phyloP scores from a whole-genome alignment of 2,113 vertebrate genomes.

The Choloepus hoffmanni region DNA sequence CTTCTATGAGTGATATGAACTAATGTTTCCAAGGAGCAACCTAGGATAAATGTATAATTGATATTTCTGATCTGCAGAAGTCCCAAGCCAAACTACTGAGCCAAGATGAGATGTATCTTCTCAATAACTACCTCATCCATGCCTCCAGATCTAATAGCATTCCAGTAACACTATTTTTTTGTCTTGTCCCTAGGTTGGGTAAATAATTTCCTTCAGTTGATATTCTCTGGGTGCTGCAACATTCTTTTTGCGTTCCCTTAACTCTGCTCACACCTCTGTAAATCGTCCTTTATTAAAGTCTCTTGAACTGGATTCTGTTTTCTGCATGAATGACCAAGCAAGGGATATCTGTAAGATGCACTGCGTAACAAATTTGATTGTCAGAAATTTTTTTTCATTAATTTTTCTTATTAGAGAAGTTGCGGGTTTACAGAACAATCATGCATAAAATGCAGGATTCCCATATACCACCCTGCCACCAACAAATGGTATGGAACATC shows the following conservation, averaged over 20 bases:
- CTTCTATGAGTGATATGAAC: background rate
- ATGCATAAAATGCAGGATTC: too few relatives aligned
- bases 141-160: background rate
- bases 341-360: background rate
- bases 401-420: background rate
- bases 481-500: too few relatives aligned
- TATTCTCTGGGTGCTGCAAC: background rate
- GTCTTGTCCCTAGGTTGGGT: background rate
- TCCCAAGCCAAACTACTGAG: constrained; percentile 21
- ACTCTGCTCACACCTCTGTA: background rate
- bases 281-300: constrained; percentile 7
- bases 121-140: background rate
- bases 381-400: background rate
- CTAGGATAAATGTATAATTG: background rate
- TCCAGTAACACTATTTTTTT: background rate
- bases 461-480: too few relatives aligned
- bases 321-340: background rate
- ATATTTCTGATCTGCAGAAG: background rate
- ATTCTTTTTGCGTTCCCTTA: background rate
- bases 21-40: background rate
- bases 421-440: too few relatives aligned
- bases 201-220: background rate
- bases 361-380: background rate
- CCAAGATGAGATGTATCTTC: background rate
- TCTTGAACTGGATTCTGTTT: constrained; percentile 20